These are phyloP conservation scores for Tipula confusa DNA, from an alignment of 2,888 invertebrate species.

Conservation along the genomic window DNA sequence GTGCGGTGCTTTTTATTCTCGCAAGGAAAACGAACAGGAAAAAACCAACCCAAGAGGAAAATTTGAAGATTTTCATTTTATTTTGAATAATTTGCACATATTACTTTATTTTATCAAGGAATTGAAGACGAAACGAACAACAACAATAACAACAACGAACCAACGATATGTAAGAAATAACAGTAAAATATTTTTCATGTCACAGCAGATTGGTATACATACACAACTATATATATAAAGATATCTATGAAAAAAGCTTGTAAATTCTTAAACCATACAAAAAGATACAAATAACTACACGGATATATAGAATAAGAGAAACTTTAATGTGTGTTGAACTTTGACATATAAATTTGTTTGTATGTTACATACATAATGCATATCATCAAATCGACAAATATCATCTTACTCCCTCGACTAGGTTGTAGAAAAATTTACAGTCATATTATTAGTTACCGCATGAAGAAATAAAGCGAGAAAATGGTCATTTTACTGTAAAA, in stretches of 20 bases:
- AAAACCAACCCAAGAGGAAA: background rate
- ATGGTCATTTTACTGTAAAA: no score
- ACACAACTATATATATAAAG: background rate
- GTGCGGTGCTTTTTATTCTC: background rate
- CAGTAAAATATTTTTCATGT: background rate
- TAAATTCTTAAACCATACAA: background rate
- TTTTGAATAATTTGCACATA: background rate
- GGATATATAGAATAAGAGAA: background rate
- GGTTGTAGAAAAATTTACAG: no score
- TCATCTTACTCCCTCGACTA: background rate
- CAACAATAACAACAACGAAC: background rate
- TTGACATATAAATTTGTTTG: background rate
- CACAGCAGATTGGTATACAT: background rate
- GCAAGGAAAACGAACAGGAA: background rate
- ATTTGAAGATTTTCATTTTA: background rate
- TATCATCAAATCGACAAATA: background rate
- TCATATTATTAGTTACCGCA: background rate
- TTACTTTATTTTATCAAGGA: background rate
- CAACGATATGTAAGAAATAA: background rate
- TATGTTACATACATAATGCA: background rate
- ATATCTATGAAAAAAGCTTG: background rate
- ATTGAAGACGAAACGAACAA: background rate
- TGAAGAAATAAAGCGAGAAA: no score
- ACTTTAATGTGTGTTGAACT: background rate
- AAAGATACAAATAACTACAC: background rate